Base-by-base conservation (phyloP, 2,113 vertebrate species). In the Empidonax traillii region DNA sequence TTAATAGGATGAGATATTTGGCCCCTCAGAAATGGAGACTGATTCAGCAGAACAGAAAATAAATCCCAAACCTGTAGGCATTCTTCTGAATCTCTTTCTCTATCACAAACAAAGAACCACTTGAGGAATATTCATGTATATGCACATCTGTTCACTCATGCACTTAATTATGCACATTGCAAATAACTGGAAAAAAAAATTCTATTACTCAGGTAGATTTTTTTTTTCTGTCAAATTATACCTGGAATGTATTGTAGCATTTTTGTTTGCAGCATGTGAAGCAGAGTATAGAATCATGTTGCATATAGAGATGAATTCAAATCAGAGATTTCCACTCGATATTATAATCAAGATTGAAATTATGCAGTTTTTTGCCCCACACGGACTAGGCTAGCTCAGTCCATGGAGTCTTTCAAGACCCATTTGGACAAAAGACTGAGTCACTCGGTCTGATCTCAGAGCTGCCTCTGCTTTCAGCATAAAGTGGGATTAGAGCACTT, bases 381-480 rank as follows among this genome's bases (percentile, higher is more conserved):
- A 65, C 24, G 44, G 2, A 14, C 24, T 72, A 30, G 7, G 27
- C 14, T 28, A 28, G 14, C 6, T 62, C 49, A 31, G 12, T 51
- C 41, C 2, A 0, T 51, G 21, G 25, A 62, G 23, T 5, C 2
- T 92, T 89, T 69, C 25, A 35, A 62, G 65, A 89, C 5, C 6
- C 3, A 3, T 49, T 58, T 46, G 25, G 51, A 81, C 33, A 77
- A 68, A 83, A 19, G 9, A 33, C 24, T 61, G 19, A 80, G 22
- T 9, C 85, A 39, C 24, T 3, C 33, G 22, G 10, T 73, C 39
- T 89, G 68, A 56, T 68, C 41, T 80, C 63, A 77, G 68, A 77
- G 19, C 19, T 66, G 37, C 39, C 10, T 47, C 24, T 52, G 18
- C 43, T 49, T 55, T 25, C 47, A 65, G 6, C 0, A 0, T 33